Evolutionary conservation across 2,113 vertebrate genomes (phyloP), one percentile per base, ranked within the genome.

Genomic region (Sinocyclocheilus rhinocerous): DNA sequence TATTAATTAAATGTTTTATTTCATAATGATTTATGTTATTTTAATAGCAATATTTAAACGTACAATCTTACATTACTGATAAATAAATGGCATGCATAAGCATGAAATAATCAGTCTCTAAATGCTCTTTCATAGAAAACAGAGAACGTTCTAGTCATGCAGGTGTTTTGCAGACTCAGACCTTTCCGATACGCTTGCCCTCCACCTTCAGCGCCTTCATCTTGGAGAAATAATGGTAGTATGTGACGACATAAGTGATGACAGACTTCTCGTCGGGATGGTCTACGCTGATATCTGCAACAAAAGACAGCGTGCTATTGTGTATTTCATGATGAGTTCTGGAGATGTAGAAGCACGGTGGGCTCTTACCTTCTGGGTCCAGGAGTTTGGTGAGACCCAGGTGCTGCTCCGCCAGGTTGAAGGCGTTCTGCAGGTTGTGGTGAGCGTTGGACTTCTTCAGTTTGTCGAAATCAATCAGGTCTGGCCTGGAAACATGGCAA

Each of bases 151-250:
- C 69, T 72, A 11, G 69, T 33, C n/a, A 80, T n/a, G 11, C 42
- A 13, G 20, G 39, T 73, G 70, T 75, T 48, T 75, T 75, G 42
- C 0, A 52, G 61, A 73, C 70, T 22, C 94, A 93, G 86, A 99
- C 98, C 96, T 99, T 99, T 87, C 98, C 98, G 0, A 99, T 98
- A 4, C 98, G 96, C 85, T 99, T 99, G 89, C 98, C 98, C 93
- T 99, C 97, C 15, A 99, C 98, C 86, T 98, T 98, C 91, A 99
- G 93, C 33, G 98, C 98, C 90, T 99, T 99, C 98, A 99, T 99
- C 95, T 99, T 99, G 85, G 97, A 98, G 94, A 99, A 99, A 93
- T 99, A 99, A 94, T 99, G 98, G 92, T 99, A 99, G 12, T 98
- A 99, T 0, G 98, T 99, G 82, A 99, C 98, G 89, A 99, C 98